A percentile compares a stretch with the other conserved stretches of the same genome.
phyloP scores from a whole-genome alignment of 2,888 invertebrate genomes.

The Chromoteleia sp. region DNA sequence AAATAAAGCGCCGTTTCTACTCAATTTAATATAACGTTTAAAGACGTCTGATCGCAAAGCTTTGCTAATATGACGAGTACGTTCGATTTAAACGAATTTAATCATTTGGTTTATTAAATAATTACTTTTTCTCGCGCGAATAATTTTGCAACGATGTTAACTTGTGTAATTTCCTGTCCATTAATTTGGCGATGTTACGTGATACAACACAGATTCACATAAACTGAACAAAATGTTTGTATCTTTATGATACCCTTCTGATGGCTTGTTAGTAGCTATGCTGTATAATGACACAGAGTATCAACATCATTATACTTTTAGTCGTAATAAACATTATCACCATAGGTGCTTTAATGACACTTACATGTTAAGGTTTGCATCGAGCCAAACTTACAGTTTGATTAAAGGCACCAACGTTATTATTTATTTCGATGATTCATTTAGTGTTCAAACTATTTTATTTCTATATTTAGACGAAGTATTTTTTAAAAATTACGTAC shows the following conservation, averaged over 20 bases:
- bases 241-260: conserved; percentile 35
- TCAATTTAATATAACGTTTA: background rate
- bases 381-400: conserved; percentile 8
- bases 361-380: conserved; percentile 24
- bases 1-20: conserved; percentile 11
- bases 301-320: conserved; percentile 33
- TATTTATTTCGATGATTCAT: background rate
- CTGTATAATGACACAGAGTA: conserved; percentile 25
- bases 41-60: too few relatives aligned
- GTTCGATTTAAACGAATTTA: background rate
- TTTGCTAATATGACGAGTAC: too few relatives aligned
- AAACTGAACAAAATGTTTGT: conserved; percentile 26
- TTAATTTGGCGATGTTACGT: conserved; percentile 18
- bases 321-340: conserved; percentile 34
- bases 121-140: background rate
- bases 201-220: conserved; percentile 23
- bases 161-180: conserved; percentile 5
- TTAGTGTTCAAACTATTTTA: too few relatives aligned
- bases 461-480: too few relatives aligned
- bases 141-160: background rate
- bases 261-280: conserved; percentile 29
- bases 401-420: background rate
- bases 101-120: background rate
- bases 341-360: conserved; percentile 22
- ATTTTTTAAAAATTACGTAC: too few relatives aligned